Base-by-base conservation (phyloP, 2,888 invertebrate species). In the Bellardia bayeri region DNA sequence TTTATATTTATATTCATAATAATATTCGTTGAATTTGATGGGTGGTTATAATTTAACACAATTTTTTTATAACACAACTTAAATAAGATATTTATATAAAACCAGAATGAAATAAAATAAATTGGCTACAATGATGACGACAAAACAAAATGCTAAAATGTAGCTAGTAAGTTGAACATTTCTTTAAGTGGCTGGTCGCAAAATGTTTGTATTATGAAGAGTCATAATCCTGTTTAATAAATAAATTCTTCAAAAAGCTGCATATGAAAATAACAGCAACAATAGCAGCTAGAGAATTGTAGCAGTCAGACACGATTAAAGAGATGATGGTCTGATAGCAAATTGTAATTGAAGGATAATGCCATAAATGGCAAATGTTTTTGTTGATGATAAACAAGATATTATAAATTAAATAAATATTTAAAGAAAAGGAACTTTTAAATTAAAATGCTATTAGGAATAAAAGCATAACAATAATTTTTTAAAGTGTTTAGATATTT, bases 31-130 rank as follows among this genome's bases (percentile, higher is more conserved):
- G 16, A 79, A 79, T 86, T 82, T 82, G 74, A 82, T 86, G 82
- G 79, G 74, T 86, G 68, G 82, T 84, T 72, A 82, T 86, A 79
- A 82, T 86, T 82, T 78, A 86, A 68, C 72, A 79, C 58, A 79
- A 75, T 75, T 86, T 75, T 86, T 56, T 78, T 58, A 33, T 66
- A 61, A 66, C 23, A 13, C 33, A 68, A 66, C n/a, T 71, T 49
- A 11, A 54, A 63, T 5, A 45, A 40, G 2, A 54, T n/a, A 69
- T 23, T 23, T 6, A 61, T 8, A 56, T 30, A 71, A 8, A 51
- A 6, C 23, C n/a, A 58, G 45, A 71, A 37, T 63, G 71, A 54
- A 72, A 64, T 37, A 64, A 82, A 49, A 64, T 71, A 71, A 71
- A 71, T 71, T 71, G 69, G 1, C 23, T 14, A 49, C 14, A 45